Conservation (phyloP, 53 echinoderm and acorn worm species). For the Holothuria leucospilota region DNA sequence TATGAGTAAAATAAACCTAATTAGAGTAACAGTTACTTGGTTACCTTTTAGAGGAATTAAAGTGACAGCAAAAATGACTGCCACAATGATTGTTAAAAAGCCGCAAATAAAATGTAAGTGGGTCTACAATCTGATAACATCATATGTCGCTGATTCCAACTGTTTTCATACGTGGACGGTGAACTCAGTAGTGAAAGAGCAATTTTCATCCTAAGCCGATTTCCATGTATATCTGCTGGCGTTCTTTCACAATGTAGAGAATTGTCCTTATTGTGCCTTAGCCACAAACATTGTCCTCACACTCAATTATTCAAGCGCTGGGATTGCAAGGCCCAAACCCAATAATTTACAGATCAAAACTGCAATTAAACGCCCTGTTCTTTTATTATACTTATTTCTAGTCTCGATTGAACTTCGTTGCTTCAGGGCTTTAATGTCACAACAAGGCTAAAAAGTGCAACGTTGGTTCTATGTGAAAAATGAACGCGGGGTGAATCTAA, state of each 20-base stretch:
- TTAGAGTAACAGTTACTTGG: no score
- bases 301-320: constrained; percentile 42
- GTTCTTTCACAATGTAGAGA: constrained; percentile 20
- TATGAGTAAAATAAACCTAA: no score
- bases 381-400: background rate
- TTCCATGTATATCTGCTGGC: background rate
- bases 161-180: no score
- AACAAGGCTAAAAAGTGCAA: constrained; percentile 22
- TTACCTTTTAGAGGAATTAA: no score
- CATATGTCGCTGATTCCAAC: no score
- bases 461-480: background rate
- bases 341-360: constrained; percentile 38
- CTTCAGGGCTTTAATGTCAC: constrained; percentile 41
- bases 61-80: no score
- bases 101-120: no score
- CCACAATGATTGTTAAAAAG: no score
- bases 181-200: no score
- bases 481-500: no score
- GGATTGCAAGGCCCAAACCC: constrained; percentile 37
- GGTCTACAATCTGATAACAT: no score
- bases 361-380: constrained; percentile 30
- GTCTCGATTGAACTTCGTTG: constrained; percentile 32
- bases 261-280: background rate
- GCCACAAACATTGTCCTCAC: constrained; percentile 13
- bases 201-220: no score